These are phyloP conservation scores for Willisornis vidua DNA, from an alignment of 2,113 vertebrate species.

Conservation along the genomic window DNA sequence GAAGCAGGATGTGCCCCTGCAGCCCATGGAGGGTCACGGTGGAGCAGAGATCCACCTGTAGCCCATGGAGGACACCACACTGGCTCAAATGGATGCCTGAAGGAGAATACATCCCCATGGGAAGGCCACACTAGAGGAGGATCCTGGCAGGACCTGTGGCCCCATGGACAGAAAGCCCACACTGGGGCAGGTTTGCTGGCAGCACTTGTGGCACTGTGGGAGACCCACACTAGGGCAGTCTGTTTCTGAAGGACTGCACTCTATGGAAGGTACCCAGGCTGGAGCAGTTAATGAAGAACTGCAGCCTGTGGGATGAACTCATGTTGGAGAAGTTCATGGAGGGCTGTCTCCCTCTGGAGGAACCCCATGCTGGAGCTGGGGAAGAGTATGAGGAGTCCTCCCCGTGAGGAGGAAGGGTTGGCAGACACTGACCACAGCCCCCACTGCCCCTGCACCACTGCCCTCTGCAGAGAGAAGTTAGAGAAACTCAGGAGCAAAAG, in stretches of 20 bases:
- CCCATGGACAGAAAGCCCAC: background rate
- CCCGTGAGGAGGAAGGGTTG: background rate
- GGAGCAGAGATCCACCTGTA: background rate
- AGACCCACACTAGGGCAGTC: background rate
- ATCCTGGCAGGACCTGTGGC: background rate
- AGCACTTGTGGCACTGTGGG: background rate
- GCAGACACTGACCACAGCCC: background rate
- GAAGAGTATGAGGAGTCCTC: background rate
- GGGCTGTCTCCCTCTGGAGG: background rate
- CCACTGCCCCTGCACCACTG: background rate
- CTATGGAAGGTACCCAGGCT: background rate
- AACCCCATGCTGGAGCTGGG: background rate
- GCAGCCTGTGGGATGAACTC: background rate
- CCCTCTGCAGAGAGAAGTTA: background rate
- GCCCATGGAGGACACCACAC: background rate
- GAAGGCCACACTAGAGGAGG: background rate
- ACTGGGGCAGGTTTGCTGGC: background rate
- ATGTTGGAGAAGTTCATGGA: background rate
- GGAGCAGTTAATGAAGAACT: background rate
- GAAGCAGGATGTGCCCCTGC: background rate
- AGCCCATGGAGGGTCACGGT: background rate
- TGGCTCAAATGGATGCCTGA: background rate
- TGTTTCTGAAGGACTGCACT: background rate
- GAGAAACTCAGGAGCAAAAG: background rate
- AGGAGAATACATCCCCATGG: background rate